Evolutionary conservation across 35 echinoderm and acorn worm genomes (phyloP).

Genomic region (Lytechinus variegatus): DNA sequence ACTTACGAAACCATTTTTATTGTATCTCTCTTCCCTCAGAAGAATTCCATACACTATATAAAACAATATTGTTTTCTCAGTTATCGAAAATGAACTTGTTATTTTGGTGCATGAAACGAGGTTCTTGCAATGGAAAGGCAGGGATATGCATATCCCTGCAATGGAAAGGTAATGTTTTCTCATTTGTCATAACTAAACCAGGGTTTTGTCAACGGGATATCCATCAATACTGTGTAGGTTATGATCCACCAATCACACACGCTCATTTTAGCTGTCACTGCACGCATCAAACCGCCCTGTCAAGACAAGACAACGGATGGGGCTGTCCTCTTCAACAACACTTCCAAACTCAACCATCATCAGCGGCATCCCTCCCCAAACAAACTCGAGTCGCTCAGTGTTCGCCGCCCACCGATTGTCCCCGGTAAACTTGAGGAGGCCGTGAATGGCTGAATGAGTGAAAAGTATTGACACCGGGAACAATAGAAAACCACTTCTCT

Average conservation of each 20-base stretch:
- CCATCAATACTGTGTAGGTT: no score
- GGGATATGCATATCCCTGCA: no score
- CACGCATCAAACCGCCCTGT: background rate
- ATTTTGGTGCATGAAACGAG: no score
- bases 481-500: background rate
- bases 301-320: constrained; percentile 9
- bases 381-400: background rate
- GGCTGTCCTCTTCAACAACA: background rate
- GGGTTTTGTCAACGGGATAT: no score
- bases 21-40: no score
- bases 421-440: background rate
- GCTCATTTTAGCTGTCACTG: background rate
- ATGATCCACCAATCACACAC: background rate
- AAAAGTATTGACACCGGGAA: background rate
- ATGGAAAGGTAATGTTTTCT: no score
- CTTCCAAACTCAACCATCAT: background rate
- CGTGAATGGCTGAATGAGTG: background rate
- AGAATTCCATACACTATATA: no score
- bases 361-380: background rate
- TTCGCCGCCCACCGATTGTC: background rate
- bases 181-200: no score
- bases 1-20: no score
- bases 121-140: no score
- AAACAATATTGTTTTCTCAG: no score
- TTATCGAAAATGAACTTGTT: no score